Conservation (phyloP, 2,888 invertebrate species). For the Thyatira batis region DNA sequence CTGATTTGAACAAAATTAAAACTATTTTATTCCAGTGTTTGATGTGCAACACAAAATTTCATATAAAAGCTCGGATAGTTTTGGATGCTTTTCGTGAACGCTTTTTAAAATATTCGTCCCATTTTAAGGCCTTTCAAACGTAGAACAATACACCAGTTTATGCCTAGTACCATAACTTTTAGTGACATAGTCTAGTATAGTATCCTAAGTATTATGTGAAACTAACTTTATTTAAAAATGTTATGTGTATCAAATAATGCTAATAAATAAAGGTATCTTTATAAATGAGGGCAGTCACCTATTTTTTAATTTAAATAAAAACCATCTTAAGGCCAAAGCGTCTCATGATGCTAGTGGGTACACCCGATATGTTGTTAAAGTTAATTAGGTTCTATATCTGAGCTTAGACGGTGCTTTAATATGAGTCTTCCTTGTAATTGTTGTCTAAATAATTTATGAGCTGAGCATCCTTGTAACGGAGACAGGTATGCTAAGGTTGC, state of each 20-base stretch:
- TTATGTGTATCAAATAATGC: too few relatives aligned
- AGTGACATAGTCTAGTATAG: too few relatives aligned
- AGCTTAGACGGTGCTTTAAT: not conserved
- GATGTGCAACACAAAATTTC: constrained; percentile 61
- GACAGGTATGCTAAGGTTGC: not conserved
- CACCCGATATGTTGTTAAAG: constrained; percentile 13
- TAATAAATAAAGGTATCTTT: too few relatives aligned
- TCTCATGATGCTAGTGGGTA: not conserved
- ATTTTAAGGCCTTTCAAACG: constrained; percentile 50
- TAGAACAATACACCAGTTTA: constrained; percentile 3
- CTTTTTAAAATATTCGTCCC: constrained; percentile 56
- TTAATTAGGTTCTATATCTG: constrained; percentile 3
- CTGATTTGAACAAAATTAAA: too few relatives aligned
- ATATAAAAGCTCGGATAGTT: constrained; percentile 52
- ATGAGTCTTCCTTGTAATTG: not conserved
- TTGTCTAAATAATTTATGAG: not conserved
- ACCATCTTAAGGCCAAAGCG: not conserved
- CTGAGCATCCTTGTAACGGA: not conserved
- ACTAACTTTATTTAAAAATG: too few relatives aligned
- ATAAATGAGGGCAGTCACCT: too few relatives aligned
- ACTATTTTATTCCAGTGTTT: too few relatives aligned
- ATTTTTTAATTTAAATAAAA: not conserved
- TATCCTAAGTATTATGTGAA: too few relatives aligned
- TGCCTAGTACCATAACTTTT: too few relatives aligned
- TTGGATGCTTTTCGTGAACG: constrained; percentile 46